Evolutionary conservation across 2,888 invertebrate genomes (phyloP), one percentile per base, ranked within the genome.

Genomic region (Heliconius ismenius): DNA sequence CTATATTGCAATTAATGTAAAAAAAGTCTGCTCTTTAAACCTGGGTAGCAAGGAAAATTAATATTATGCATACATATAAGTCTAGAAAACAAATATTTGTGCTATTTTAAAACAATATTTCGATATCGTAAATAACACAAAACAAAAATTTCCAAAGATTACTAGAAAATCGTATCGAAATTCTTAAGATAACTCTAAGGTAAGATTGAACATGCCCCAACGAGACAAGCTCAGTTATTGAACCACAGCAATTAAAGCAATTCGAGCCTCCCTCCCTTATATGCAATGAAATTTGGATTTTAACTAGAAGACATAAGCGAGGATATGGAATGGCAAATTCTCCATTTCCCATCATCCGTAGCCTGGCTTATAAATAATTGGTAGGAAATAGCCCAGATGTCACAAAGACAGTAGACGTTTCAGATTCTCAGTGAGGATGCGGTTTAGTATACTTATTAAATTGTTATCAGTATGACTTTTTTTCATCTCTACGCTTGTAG

Each of bases 311-410:
- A 54, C 7, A 70, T 65, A 70, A 64, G 13, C 18, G 4, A 65
- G 58, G 76, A 43, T 58, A 60, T 60, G 60, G 72, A 32, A 39
- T n/a, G 36, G 65, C 64, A 65, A 73, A 76, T 43, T 28, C 15
- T 21, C 28, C 32, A 76, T 72, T 76, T 70, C 70, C 70, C 21
- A 36, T 70, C 69, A 65, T 73, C 76, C 58, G 58, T 64, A 62
- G 39, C 11, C 36, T 77, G 69, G 69, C 73, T 76, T 69, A 67
- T 74, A 54, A 68, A 69, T 74, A 69, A 77, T 62, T 74, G 69
- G 73, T 73, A 68, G 74, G 74, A 58, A 74, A 63, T 77, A 69
- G 69, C 73, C 63, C 58, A 58, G 64, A 74, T 77, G 74, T 74
- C 74, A 64, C 63, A 62, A 39, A 74, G 63, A 69, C 73, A 43